Conservation (phyloP, 1,140 invertebrate genomes). For the Cyclina sinensis region DNA sequence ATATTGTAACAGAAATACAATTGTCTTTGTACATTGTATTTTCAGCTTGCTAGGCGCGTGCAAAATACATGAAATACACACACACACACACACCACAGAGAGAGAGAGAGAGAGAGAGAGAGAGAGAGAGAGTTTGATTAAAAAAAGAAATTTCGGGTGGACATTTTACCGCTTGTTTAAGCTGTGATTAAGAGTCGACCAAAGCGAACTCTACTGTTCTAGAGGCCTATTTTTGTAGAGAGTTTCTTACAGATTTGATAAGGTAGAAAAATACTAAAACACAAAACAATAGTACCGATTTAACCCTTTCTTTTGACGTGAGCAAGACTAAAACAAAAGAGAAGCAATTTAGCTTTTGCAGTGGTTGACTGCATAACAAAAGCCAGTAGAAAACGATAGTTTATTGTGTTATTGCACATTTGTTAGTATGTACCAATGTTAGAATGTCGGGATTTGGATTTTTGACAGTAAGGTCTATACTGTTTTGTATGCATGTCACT, state of each 20-base stretch:
- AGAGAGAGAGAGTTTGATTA: no score
- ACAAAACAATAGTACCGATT: background rate
- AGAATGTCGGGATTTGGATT: background rate
- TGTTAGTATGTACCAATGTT: background rate
- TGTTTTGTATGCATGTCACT: background rate
- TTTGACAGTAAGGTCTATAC: background rate
- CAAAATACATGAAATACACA: no score
- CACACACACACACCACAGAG: no score
- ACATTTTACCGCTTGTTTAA: no score
- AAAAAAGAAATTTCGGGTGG: no score
- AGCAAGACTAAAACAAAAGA: background rate
- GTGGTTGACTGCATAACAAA: background rate
- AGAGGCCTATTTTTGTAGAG: background rate
- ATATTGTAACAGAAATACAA: no score
- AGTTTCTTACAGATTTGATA: background rate
- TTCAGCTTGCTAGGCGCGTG: no score
- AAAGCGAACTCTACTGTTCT: no score
- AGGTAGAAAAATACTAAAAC: background rate
- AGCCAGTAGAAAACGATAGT: background rate
- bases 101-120: no score
- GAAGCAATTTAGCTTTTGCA: background rate
- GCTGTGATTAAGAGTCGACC: no score
- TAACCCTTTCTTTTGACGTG: background rate
- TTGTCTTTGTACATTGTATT: no score
- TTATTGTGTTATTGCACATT: background rate